Conservation (phyloP, 2,888 invertebrate genomes). For the Tetramorium bicarinatum region DNA sequence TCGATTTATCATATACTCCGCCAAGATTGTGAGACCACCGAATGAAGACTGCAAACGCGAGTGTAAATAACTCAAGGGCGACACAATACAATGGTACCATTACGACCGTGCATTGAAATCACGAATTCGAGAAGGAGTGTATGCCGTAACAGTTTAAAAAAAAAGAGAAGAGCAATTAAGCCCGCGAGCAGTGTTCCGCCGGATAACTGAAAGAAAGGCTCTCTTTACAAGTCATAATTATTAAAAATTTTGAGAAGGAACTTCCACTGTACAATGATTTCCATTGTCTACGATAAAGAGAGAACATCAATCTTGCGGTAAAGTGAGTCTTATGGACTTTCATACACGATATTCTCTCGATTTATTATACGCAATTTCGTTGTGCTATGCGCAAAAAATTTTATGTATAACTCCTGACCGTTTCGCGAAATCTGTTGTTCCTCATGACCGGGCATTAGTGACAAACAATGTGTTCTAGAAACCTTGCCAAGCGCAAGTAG, state of each 20-base stretch:
- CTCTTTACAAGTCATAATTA: slow-evolving; percentile 28
- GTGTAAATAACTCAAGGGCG: slow-evolving; percentile 49
- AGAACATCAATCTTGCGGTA: slow-evolving; percentile 11
- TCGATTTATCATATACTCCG: slow-evolving; percentile 49
- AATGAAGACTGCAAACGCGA: slow-evolving; percentile 40
- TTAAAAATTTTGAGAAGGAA: slow-evolving; percentile 6
- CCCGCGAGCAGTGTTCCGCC: not conserved
- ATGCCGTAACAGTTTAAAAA: not conserved
- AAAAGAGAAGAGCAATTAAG: slow-evolving; percentile 27
- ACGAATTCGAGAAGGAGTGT: not conserved
- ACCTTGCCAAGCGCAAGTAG: slow-evolving; percentile 32
- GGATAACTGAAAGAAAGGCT: not conserved
- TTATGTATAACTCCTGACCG: slow-evolving; percentile 18
- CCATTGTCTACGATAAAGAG: slow-evolving; percentile 34
- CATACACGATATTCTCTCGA: not conserved
- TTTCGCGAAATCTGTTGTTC: slow-evolving; percentile 29
- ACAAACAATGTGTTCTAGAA: slow-evolving; percentile 28
- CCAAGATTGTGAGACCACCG: slow-evolving; percentile 26
- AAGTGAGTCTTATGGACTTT: not conserved
- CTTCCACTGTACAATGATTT: slow-evolving; percentile 17
- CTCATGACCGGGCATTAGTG: not conserved
- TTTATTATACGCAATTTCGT: slow-evolving; percentile 11
- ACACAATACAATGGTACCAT: slow-evolving; percentile 34
- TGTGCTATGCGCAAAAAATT: slow-evolving; percentile 35
- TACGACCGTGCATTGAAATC: slow-evolving; percentile 18